Percentiles rank a stretch among this genome's conserved stretches.
Evolutionary conservation across 2,113 vertebrate genomes (phyloP).

Genomic region (Aphyosemion australe): DNA sequence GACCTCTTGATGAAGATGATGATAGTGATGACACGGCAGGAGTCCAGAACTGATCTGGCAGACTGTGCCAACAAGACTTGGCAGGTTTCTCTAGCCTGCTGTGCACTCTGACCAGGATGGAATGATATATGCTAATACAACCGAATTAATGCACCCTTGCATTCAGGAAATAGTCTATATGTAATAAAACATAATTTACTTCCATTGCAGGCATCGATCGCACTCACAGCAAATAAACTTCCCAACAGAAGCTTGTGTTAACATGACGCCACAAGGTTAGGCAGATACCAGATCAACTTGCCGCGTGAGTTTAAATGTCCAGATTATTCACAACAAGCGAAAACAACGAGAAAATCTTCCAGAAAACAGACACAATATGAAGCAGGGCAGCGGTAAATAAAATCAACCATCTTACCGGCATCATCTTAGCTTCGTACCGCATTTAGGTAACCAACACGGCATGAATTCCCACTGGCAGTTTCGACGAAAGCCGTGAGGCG

Average conservation of each 20-base stretch:
- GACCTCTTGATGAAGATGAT: slow-evolving; percentile 42
- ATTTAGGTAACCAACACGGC: slow-evolving; percentile 76
- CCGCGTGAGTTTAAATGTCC: slow-evolving; percentile 65
- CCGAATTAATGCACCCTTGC: not conserved
- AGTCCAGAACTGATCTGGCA: slow-evolving; percentile 40
- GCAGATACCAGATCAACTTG: slow-evolving; percentile 14
- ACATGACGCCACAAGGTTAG: slow-evolving; percentile 11
- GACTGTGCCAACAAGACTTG: slow-evolving; percentile 43
- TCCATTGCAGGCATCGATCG: not conserved
- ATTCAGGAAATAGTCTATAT: too few species aligned
- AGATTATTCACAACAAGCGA: slow-evolving; percentile 5
- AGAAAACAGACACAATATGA: not conserved
- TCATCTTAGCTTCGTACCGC: slow-evolving; percentile 93
- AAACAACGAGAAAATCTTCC: not conserved
- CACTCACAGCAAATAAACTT: slow-evolving; percentile 25
- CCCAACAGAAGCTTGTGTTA: not conserved
- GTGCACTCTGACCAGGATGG: not conserved
- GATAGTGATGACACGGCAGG: slow-evolving; percentile 48
- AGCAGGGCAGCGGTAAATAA: slow-evolving; percentile 16
- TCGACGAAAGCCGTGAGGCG: slow-evolving; percentile 65
- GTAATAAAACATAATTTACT: slow-evolving; percentile 10
- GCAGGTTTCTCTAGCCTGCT: slow-evolving; percentile 22
- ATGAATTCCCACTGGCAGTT: slow-evolving; percentile 64
- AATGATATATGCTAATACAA: slow-evolving; percentile 1
- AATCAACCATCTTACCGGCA: slow-evolving; percentile 87